Percentiles rank a stretch among this genome's conserved stretches.
These are phyloP conservation scores for Sebastes minor DNA, from an alignment of 2,797 vertebrate genomes.

Conservation along the genomic window DNA sequence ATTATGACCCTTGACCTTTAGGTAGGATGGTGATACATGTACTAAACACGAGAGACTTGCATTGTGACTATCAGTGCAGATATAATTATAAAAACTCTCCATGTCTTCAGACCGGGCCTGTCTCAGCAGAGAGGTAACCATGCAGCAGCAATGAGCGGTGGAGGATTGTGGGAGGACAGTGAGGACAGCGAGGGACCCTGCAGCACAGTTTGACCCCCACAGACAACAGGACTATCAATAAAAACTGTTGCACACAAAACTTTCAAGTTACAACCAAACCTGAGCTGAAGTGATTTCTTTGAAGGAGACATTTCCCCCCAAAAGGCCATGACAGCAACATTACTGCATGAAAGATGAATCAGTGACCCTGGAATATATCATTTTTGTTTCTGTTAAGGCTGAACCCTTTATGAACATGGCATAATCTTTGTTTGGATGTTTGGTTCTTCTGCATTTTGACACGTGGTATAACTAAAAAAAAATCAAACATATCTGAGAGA, in stretches of 20 bases:
- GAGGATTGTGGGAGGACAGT: slow-evolving; percentile 79
- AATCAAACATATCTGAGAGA: not conserved
- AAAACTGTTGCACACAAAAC: not conserved
- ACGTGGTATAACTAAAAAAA: not conserved
- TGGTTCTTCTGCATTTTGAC: not conserved
- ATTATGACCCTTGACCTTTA: not conserved
- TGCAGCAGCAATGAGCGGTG: slow-evolving; percentile 22
- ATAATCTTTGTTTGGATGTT: not conserved
- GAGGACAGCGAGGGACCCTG: slow-evolving; percentile 85
- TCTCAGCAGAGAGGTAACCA: slow-evolving; percentile 53
- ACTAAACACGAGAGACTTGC: not conserved
- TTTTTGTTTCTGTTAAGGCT: not conserved
- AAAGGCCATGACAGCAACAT: not conserved
- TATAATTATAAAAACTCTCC: not conserved
- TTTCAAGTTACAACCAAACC: not conserved
- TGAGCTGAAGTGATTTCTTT: not conserved
- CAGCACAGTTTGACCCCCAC: slow-evolving; percentile 79
- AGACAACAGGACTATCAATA: not conserved
- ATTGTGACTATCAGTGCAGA: not conserved
- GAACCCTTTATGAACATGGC: not conserved
- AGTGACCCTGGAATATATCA: not conserved
- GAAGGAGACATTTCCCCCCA: not conserved
- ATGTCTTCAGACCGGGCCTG: slow-evolving; percentile 41
- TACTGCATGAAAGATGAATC: not conserved
- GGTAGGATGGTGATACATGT: not conserved